phyloP scores from a whole-genome alignment of 2,888 invertebrate species.

The Timema podura region DNA sequence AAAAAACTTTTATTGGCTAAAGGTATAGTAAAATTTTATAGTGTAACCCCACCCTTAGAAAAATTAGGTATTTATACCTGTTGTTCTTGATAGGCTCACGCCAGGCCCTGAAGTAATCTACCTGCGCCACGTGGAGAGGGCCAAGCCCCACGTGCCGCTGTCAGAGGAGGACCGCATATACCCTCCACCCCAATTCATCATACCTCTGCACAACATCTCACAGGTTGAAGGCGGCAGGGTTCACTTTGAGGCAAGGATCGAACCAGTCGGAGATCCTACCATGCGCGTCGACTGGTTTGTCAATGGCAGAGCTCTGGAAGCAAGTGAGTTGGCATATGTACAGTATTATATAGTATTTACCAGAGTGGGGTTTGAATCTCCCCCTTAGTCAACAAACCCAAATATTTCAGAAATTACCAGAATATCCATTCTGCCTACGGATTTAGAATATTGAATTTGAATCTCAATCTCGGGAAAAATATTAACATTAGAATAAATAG shows the following conservation, averaged over 20 bases:
- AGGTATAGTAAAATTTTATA: too few species aligned
- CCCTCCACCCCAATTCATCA: constrained; percentile 88
- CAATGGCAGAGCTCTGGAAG: constrained; percentile 86
- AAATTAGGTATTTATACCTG: not conserved
- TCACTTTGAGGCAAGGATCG: constrained; percentile 96
- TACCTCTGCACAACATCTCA: constrained; percentile 76
- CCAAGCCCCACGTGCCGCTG: constrained; percentile 73
- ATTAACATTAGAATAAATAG: too few species aligned
- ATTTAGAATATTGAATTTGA: too few species aligned
- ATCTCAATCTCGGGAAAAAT: too few species aligned
- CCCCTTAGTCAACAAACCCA: too few species aligned
- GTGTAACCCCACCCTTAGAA: too few species aligned
- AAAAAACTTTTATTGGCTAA: too few species aligned
- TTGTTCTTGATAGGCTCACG: constrained; percentile 43
- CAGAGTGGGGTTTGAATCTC: too few species aligned
- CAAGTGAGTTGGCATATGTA: constrained; percentile 62
- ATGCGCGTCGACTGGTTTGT: constrained; percentile 96
- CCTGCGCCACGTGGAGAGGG: constrained; percentile 85
- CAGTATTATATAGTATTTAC: too few species aligned
- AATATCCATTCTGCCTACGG: too few species aligned
- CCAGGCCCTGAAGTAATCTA: constrained; percentile 93
- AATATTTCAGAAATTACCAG: too few species aligned
- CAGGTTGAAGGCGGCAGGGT: constrained; percentile 88
- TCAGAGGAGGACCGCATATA: constrained; percentile 83
- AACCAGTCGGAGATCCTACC: constrained; percentile 93